Conservation (phyloP, 2,888 invertebrate species). For the Chrysolina americana region DNA sequence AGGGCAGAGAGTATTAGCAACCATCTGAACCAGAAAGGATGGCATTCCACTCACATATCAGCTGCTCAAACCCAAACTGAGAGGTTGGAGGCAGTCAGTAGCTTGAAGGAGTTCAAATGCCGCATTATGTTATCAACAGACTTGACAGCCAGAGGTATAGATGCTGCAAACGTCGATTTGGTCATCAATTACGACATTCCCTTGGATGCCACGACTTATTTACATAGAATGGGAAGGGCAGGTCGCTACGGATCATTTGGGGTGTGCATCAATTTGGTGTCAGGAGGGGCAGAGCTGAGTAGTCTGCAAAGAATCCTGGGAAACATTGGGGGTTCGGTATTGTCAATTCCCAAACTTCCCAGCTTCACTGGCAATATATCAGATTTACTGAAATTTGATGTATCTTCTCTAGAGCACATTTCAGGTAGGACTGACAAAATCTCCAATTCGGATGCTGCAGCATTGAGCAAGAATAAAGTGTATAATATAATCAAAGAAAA, state of each 20-base stretch:
- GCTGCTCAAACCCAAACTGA: slow-evolving; percentile 86
- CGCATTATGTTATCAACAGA: slow-evolving; percentile 93
- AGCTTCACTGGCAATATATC: slow-evolving; percentile 56
- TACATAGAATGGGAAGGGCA: slow-evolving; percentile 96
- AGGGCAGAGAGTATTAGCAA: slow-evolving; percentile 86
- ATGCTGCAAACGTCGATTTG: slow-evolving; percentile 92
- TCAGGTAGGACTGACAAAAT: slow-evolving; percentile 51
- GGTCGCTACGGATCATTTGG: slow-evolving; percentile 94
- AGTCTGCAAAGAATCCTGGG: slow-evolving; percentile 75
- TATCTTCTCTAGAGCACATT: slow-evolving; percentile 57
- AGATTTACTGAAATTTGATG: slow-evolving; percentile 62
- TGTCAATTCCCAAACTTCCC: slow-evolving; percentile 71
- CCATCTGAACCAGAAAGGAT: slow-evolving; percentile 79
- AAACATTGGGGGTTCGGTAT: slow-evolving; percentile 72
- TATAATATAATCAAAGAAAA: slow-evolving; percentile 42
- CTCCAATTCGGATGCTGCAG: slow-evolving; percentile 1
- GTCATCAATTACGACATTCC: slow-evolving; percentile 95
- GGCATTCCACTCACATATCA: slow-evolving; percentile 84
- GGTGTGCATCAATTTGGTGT: slow-evolving; percentile 81
- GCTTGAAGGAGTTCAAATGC: slow-evolving; percentile 85
- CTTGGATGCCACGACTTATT: slow-evolving; percentile 83
- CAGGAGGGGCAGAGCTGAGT: slow-evolving; percentile 76
- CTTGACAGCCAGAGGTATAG: slow-evolving; percentile 93
- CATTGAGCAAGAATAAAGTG: slow-evolving; percentile 43
- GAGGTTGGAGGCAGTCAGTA: slow-evolving; percentile 82